Percentiles rank a stretch among this genome's conserved stretches.
Evolutionary conservation across 92 coral and sea anemone genomes (phyloP).

Genomic region (Virgularia gustaviana): DNA sequence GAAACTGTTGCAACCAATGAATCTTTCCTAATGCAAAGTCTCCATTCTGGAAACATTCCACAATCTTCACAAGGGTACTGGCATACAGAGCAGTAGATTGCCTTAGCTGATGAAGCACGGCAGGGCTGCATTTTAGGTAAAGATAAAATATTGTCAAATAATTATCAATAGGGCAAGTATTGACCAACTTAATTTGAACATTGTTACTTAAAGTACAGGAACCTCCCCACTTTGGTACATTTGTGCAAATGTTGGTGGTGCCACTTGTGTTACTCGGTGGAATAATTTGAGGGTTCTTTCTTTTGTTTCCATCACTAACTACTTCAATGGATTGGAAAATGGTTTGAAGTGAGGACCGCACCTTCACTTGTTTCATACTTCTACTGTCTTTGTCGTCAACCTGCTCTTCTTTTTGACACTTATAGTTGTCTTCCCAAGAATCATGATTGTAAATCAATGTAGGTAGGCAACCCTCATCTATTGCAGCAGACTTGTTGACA

Average conservation of each 20-base stretch:
- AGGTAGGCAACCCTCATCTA: slow-evolving; percentile 5
- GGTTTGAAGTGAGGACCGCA: too few species aligned
- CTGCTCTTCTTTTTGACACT: background rate
- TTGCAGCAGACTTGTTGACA: background rate
- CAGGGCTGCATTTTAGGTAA: slow-evolving; percentile 6
- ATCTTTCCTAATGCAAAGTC: slow-evolving; percentile 25
- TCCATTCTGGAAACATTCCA: background rate
- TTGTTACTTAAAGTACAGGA: slow-evolving; percentile 3
- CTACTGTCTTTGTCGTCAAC: background rate
- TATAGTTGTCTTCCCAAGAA: slow-evolving; percentile 11
- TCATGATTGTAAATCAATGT: background rate
- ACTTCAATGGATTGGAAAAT: too few species aligned
- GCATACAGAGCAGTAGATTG: background rate
- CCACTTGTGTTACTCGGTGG: too few species aligned
- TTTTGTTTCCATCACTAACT: too few species aligned
- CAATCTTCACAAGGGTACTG: slow-evolving; percentile 1
- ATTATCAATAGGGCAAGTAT: slow-evolving; percentile 42
- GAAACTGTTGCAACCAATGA: slow-evolving; percentile 16
- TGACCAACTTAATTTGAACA: too few species aligned
- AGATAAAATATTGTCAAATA: slow-evolving; percentile 24
- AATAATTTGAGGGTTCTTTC: too few species aligned
- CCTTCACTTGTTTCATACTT: too few species aligned
- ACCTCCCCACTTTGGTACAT: slow-evolving; percentile 39
- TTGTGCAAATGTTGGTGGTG: background rate
- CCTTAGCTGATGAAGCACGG: background rate